Base-by-base conservation (phyloP, 2,113 vertebrate species). In the Mionectes macconnelli region DNA sequence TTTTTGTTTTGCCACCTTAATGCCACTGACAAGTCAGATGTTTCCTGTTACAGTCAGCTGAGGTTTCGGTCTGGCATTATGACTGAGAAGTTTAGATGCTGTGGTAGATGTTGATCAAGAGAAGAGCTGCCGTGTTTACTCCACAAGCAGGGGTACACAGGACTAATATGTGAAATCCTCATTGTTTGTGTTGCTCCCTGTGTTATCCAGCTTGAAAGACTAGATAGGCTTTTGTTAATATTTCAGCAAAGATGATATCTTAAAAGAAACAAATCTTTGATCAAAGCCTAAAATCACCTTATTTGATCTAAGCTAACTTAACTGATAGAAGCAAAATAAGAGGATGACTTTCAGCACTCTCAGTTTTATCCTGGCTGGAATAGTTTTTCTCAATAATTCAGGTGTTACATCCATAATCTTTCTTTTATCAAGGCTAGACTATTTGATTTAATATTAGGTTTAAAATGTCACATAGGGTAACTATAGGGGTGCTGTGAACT, bases 291-390 rank as follows among this genome's bases (percentile, higher is more conserved):
- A 80, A 91, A 82, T 68, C 25, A 81, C 22, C 25, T 49, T n/a
- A 17, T 92, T 90, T 93, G 52, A 75, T 89, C 73, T 72, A 72
- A 95, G 44, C 22, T 88, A 55, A 81, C 25, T 90, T 96, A 89
- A 63, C 23, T 59, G 74, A 47, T 35, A 73, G 33, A 86, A 81
- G 56, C 37, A 75, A 49, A 94, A 70, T 74, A 67, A 94, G n/a
- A 78, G 9, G 15, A 70, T 72, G 35, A 73, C 88, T 95, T 94
- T 66, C 27, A 81, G 33, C 27, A 56, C 8, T 91, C 5, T 76
- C 21, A 12, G 25, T 63, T 88, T 94, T 81, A 64, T 81, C 44
- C 78, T 92, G 55, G 30, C 53, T 96, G 30, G 10, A 90, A 81
- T 42, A 72, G 37, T 89, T 93, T 84, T 69, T 35, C 52, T 93